Evolutionary conservation across 2,113 vertebrate genomes (phyloP).

Genomic region (Limnothrissa miodon): DNA sequence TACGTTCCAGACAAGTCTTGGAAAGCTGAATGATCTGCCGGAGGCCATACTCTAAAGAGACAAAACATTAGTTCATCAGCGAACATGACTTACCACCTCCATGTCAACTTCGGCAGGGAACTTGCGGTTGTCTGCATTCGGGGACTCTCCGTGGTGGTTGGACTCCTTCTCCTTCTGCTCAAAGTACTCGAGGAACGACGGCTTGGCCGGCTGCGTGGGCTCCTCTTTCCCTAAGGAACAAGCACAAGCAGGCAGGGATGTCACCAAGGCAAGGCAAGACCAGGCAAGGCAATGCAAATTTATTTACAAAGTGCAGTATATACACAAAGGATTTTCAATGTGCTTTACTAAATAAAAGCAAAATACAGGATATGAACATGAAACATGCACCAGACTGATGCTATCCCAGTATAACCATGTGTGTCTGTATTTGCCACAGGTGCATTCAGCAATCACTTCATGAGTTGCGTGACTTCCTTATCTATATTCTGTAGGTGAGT

Average conservation of each 20-base stretch:
- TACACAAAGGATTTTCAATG: too few relatives aligned
- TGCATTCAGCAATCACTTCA: neutral
- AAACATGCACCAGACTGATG: too few relatives aligned
- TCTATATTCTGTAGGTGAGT: neutral
- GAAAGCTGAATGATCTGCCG: neutral
- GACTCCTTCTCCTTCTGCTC: slow-evolving; percentile 94
- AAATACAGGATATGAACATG: too few relatives aligned
- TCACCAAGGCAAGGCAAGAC: too few relatives aligned
- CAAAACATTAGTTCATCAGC: neutral
- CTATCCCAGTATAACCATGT: neutral
- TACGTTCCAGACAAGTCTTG: neutral
- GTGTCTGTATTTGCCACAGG: neutral
- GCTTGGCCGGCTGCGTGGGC: slow-evolving; percentile 83
- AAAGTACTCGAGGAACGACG: slow-evolving; percentile 96
- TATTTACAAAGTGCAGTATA: too few relatives aligned
- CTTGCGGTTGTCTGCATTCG: slow-evolving; percentile 76
- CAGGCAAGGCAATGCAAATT: too few relatives aligned
- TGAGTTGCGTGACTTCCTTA: neutral
- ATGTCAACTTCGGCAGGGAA: slow-evolving; percentile 84
- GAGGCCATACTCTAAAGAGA: neutral
- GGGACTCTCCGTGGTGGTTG: slow-evolving; percentile 73
- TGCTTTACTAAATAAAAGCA: too few relatives aligned
- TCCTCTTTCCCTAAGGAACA: slow-evolving; percentile 80
- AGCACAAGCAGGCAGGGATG: slow-evolving; percentile 33
- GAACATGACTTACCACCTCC: slow-evolving; percentile 80